These are phyloP conservation scores for Antrozous pallidus DNA, from an alignment of 2,797 vertebrate species.

Conservation along the genomic window DNA sequence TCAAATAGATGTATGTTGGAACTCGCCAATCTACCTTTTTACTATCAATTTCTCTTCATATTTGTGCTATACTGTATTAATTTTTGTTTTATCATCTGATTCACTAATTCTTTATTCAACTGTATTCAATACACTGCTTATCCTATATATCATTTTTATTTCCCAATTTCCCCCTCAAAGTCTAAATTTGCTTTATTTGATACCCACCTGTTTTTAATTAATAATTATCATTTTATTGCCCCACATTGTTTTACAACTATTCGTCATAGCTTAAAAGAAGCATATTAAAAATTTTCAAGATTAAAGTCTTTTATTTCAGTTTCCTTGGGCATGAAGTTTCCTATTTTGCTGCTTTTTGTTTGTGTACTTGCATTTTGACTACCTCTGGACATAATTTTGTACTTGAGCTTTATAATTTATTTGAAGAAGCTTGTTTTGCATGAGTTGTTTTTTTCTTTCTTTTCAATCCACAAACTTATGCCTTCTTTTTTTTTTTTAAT, in stretches of 20 bases:
- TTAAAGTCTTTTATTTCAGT: constrained; percentile 23
- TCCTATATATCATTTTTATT: background rate
- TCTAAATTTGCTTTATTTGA: constrained; percentile 9
- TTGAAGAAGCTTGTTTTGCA: constrained; percentile 13
- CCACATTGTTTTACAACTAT: background rate
- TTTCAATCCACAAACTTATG: background rate
- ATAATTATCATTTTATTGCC: constrained; percentile 1
- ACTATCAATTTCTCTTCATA: background rate
- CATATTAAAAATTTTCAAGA: background rate
- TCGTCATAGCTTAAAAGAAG: constrained; percentile 10
- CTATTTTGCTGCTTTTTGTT: background rate
- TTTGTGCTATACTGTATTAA: background rate
- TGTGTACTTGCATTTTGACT: background rate
- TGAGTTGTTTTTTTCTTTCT: background rate
- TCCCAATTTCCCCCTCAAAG: background rate
- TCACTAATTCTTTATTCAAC: constrained; percentile 11
- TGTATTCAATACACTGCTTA: background rate
- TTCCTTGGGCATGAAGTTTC: background rate
- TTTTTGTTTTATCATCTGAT: background rate
- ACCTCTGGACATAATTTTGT: background rate
- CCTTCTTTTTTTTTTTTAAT: too few species aligned
- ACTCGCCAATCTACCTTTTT: background rate
- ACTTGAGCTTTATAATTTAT: background rate
- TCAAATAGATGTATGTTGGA: background rate
- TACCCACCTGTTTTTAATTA: background rate